phyloP scores from a whole-genome alignment of 2,113 vertebrate species.

The Notothenia rossii region DNA sequence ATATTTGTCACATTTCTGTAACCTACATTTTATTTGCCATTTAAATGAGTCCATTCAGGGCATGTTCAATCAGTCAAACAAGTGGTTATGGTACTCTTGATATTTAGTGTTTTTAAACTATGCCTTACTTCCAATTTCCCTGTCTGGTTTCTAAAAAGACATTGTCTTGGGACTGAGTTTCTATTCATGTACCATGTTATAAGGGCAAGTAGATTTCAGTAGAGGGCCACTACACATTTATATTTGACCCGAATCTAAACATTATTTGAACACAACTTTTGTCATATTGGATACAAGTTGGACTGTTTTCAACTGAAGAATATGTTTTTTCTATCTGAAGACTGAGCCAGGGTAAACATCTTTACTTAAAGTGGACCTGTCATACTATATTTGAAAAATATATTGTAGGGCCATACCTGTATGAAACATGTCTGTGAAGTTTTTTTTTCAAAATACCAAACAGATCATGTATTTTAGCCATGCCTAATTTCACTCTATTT shows the following conservation, averaged over 20 bases:
- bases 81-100: background rate
- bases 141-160: background rate
- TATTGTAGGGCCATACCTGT: too few relatives aligned
- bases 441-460: too few relatives aligned
- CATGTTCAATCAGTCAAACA: background rate
- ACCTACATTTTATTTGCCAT: background rate
- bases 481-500: too few relatives aligned
- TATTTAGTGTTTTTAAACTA: background rate
- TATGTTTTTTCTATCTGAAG: background rate
- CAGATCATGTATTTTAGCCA: too few relatives aligned
- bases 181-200: background rate
- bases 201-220: background rate
- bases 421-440: too few relatives aligned
- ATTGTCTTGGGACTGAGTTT: slow-evolving; percentile 3
- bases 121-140: background rate
- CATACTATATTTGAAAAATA: too few relatives aligned
- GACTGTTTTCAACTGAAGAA: background rate
- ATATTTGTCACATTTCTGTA: background rate
- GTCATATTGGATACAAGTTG: background rate
- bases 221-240: background rate
- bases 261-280: background rate
- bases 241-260: background rate
- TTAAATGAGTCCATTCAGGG: background rate
- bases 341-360: too few relatives aligned
- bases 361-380: background rate